These are phyloP conservation scores for Hormaphis cornu DNA, from an alignment of 1,140 invertebrate genomes.

Conservation along the genomic window DNA sequence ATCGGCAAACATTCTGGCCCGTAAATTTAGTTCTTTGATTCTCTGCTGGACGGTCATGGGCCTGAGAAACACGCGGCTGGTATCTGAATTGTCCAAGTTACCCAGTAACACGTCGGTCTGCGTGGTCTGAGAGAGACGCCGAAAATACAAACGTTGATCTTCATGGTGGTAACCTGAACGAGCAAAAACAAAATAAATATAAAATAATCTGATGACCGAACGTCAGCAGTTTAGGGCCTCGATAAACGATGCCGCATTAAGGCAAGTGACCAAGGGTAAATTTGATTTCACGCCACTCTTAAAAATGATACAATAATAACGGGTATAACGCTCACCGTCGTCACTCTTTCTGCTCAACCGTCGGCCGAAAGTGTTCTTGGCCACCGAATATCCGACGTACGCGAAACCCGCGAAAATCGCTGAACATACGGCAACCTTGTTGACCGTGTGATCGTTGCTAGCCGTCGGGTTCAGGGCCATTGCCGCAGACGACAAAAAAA, in stretches of 20 bases:
- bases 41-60: constrained; percentile 47
- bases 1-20: constrained; percentile 48
- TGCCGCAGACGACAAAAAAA: too few species aligned
- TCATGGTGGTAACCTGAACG: constrained; percentile 40
- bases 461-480: constrained; percentile 36
- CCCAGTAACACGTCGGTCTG: constrained; percentile 47
- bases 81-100: constrained; percentile 43
- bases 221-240: background rate
- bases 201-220: background rate
- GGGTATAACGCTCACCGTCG: background rate
- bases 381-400: constrained; percentile 49
- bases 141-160: constrained; percentile 44
- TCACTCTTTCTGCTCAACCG: constrained; percentile 37
- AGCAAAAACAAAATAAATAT: constrained; percentile 9
- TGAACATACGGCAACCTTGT: constrained; percentile 47
- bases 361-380: constrained; percentile 46
- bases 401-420: constrained; percentile 50
- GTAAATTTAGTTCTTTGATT: constrained; percentile 47
- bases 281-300: too few species aligned
- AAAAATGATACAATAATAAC: too few species aligned
- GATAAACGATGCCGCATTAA: background rate
- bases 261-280: background rate
- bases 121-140: constrained; percentile 47
- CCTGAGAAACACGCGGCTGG: constrained; percentile 43
- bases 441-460: constrained; percentile 42